Percentiles rank a stretch among this genome's conserved stretches.
These are phyloP conservation scores for Meleagris gallopavo DNA, from an alignment of 2,113 vertebrate species.

Conservation along the genomic window DNA sequence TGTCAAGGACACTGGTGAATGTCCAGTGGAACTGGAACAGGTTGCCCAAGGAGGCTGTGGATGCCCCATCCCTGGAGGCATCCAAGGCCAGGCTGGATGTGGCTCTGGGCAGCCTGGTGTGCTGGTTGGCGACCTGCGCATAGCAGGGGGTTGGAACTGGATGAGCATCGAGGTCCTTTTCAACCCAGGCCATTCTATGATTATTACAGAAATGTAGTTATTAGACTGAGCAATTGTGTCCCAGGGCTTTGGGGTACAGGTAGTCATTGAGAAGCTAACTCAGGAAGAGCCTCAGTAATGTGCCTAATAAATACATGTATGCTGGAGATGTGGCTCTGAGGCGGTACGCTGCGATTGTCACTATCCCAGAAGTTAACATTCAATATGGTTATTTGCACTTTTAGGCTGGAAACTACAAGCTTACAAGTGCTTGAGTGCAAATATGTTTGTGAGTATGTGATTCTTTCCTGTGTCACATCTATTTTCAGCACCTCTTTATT, in stretches of 20 bases:
- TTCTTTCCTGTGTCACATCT: neutral
- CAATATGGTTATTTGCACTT: neutral
- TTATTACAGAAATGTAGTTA: slow-evolving; percentile 7
- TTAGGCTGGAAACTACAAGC: neutral
- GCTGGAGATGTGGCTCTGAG: neutral
- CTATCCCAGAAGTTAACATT: neutral
- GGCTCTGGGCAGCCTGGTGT: too few relatives aligned
- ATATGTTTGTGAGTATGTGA: neutral
- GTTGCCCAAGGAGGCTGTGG: too few relatives aligned
- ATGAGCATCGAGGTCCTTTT: too few relatives aligned
- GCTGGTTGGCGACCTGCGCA: too few relatives aligned
- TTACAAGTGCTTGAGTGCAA: neutral
- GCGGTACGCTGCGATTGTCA: neutral
- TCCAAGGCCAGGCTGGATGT: too few relatives aligned
- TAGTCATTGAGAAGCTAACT: neutral
- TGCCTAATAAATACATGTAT: neutral
- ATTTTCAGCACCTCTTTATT: neutral
- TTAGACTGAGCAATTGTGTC: neutral
- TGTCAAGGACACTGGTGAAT: neutral
- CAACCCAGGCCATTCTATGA: too few relatives aligned
- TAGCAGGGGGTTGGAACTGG: too few relatives aligned
- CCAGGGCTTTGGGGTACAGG: neutral
- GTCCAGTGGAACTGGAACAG: neutral
- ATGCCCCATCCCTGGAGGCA: too few relatives aligned
- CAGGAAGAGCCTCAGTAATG: neutral